These are phyloP conservation scores for Thomomys bottae DNA, from an alignment of 2,113 vertebrate genomes.

Conservation along the genomic window DNA sequence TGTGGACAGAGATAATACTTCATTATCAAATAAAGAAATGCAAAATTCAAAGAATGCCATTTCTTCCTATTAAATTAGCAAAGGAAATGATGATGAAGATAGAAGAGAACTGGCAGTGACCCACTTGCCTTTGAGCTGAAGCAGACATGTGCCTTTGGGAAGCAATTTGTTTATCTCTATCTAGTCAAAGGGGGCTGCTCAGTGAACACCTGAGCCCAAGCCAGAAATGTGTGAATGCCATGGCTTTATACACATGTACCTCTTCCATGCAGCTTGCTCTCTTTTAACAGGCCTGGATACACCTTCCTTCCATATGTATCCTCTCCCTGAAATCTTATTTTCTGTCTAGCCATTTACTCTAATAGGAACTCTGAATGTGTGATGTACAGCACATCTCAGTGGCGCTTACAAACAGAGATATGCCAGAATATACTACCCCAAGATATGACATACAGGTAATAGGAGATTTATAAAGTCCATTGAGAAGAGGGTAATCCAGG, in stretches of 20 bases:
- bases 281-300: not conserved
- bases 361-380: not conserved
- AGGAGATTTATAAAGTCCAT: not conserved
- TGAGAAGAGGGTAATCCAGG: not conserved
- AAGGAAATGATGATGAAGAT: slow-evolving; percentile 7
- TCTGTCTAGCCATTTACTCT: not conserved
- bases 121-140: not conserved
- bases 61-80: slow-evolving; percentile 24
- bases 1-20: not conserved
- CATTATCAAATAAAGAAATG: not conserved
- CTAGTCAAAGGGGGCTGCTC: not conserved
- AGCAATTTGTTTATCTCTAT: not conserved
- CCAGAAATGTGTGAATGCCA: fast-evolving
- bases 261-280: not conserved
- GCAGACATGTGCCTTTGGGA: not conserved
- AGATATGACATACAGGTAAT: not conserved
- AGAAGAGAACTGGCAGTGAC: not conserved
- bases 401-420: not conserved
- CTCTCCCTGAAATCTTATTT: not conserved
- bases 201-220: not conserved
- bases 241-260: fast-evolving
- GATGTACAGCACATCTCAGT: not conserved
- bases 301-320: not conserved
- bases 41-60: not conserved
- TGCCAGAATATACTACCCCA: not conserved